Conservation (phyloP, 2,113 vertebrate species). For the Piprites chloris region DNA sequence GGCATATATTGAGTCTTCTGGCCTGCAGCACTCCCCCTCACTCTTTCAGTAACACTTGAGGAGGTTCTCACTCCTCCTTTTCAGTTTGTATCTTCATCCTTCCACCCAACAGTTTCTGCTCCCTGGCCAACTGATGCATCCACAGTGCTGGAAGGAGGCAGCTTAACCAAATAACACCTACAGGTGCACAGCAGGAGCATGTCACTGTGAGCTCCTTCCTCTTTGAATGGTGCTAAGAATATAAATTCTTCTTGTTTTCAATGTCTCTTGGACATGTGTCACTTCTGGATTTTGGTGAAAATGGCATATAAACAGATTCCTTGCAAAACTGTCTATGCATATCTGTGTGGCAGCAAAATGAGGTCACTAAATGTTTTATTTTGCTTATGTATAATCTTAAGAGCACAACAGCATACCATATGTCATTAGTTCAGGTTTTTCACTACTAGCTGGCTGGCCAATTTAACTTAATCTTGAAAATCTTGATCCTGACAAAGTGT, state of each 20-base stretch:
- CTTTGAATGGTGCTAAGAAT: neutral
- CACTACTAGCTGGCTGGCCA: neutral
- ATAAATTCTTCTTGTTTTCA: neutral
- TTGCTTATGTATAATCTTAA: neutral
- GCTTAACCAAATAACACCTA: neutral
- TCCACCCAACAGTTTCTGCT: neutral
- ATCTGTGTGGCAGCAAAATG: neutral
- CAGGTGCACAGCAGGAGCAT: neutral
- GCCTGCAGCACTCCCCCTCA: neutral
- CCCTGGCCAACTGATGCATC: neutral
- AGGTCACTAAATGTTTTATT: neutral
- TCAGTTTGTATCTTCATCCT: neutral
- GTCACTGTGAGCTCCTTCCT: neutral
- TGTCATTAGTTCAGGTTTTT: neutral
- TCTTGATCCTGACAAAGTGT: neutral
- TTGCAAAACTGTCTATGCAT: neutral
- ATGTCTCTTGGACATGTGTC: neutral
- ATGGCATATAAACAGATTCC: neutral
- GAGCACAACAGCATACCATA: rapidly evolving
- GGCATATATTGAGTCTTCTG: neutral
- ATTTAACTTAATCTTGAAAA: neutral
- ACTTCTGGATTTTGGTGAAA: neutral
- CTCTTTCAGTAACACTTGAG: neutral
- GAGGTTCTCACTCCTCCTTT: neutral
- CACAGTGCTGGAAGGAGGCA: neutral